Conservation (phyloP, 2,888 invertebrate species). For the Pomacea canaliculata region DNA sequence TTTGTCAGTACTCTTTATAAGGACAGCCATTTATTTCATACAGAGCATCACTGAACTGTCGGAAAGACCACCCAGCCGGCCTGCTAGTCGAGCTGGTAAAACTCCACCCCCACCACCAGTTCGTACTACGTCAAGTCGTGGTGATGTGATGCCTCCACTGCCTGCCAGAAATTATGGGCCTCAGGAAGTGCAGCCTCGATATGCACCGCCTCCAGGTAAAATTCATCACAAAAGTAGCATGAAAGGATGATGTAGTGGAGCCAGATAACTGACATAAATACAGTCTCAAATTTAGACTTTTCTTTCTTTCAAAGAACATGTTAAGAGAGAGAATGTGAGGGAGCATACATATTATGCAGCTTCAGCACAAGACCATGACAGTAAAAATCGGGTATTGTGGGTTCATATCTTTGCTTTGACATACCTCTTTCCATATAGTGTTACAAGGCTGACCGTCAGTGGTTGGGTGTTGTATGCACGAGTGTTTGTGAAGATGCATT, state of each 20-base stretch:
- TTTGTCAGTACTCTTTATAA: not conserved
- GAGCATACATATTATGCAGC: not conserved
- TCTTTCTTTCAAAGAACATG: too few relatives aligned
- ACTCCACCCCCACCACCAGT: constrained; percentile 63
- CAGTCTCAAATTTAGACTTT: too few relatives aligned
- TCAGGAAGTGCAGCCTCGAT: constrained; percentile 51
- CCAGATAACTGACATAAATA: too few relatives aligned
- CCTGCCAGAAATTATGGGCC: constrained; percentile 60
- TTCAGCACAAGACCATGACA: too few relatives aligned
- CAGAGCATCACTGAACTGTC: constrained; percentile 59
- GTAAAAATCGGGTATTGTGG: too few relatives aligned
- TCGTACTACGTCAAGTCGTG: constrained; percentile 53
- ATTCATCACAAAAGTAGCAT: not conserved
- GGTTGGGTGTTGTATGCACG: too few relatives aligned
- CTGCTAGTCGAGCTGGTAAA: constrained; percentile 53
- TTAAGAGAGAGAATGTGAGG: not conserved
- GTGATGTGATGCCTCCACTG: constrained; percentile 48
- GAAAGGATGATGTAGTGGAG: not conserved
- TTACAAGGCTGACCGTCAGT: too few relatives aligned
- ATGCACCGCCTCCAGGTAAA: constrained; percentile 53
- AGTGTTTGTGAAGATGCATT: too few relatives aligned
- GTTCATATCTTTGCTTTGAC: too few relatives aligned
- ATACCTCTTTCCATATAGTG: too few relatives aligned
- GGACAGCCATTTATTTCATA: constrained; percentile 6
- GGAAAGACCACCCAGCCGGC: constrained; percentile 52